Evolutionary conservation across 2,888 invertebrate genomes (phyloP), one percentile per base, ranked within the genome.

Genomic region (Nezara viridula): DNA sequence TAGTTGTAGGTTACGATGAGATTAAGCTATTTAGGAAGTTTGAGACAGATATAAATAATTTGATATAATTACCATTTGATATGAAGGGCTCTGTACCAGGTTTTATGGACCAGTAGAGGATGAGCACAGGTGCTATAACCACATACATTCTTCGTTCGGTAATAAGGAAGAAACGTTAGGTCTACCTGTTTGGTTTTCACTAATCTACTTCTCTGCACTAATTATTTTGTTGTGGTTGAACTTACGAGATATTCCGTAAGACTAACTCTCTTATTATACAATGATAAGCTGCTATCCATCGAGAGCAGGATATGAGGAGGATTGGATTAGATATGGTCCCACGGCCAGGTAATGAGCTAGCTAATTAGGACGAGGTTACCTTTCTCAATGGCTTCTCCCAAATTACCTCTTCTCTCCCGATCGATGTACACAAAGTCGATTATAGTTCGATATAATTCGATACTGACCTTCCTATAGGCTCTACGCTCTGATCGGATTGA

Each of bases 311-410:
- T 73, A 73, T 32, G 66, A 73, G 66, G 19, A 37, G 7, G 66
- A 37, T 60, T 60, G 60, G 14, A 60, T 60, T 32, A 60, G 60
- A 12, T 6, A 60, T 16, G 27, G 4, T 27, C 55, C 55, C 32
- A 5, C 6, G 6, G 27, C 1, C 37, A 73, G 21, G 37, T 60
- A 60, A 60, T 27, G 27, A 60, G 14, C 19, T 7, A 37, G 37
- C 9, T 73, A 73, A 73, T 73, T 73, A 73, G 66, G 66, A 7
- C 66, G 37, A 73, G 66, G 66, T 73, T 73, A 73, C 66, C 66
- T 73, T 32, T 73, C 66, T 73, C 66, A 73, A 73, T 73, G 9
- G 66, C 37, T 73, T 1, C 37, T 7, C 2, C 32, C 66, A 73
- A 73, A 73, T 73, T 73, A 14, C 21, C 7, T 37, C 66, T 73